A percentile compares a stretch with the other conserved stretches of the same genome.
phyloP scores from a whole-genome alignment of 2,113 vertebrate species.

The Sinosuthora webbiana region DNA sequence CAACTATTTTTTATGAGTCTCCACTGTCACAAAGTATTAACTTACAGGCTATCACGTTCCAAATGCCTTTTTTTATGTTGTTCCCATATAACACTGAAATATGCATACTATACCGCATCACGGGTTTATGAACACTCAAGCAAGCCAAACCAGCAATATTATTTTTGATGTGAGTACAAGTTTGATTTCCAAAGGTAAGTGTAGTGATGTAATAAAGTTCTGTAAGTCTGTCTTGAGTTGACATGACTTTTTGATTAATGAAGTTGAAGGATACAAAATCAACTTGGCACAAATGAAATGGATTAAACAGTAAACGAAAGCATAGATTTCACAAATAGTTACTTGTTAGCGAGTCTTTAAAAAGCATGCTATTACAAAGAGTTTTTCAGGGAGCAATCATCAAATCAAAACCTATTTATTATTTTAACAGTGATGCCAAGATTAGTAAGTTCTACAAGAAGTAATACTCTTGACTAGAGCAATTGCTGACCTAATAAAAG shows the following conservation, averaged over 20 bases:
- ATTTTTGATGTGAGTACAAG: not conserved
- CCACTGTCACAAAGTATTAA: slow-evolving; percentile 25
- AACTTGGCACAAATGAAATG: not conserved
- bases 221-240: not conserved
- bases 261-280: not conserved
- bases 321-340: not conserved
- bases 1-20: slow-evolving; percentile 44
- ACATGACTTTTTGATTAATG: not conserved
- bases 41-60: not conserved
- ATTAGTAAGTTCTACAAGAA: not conserved
- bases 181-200: slow-evolving; percentile 4
- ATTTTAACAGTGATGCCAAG: not conserved
- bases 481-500: not conserved
- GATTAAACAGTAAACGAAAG: not conserved
- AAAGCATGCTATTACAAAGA: not conserved
- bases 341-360: not conserved
- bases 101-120: not conserved
- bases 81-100: slow-evolving; percentile 6
- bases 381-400: not conserved
- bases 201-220: not conserved
- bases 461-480: not conserved
- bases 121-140: not conserved
- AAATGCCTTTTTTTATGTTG: slow-evolving; percentile 21
- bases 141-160: not conserved
- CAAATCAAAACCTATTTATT: not conserved